A percentile compares a stretch with the other conserved stretches of the same genome.
These are phyloP conservation scores for Haemorhous mexicanus DNA, from an alignment of 2,113 vertebrate genomes.

Conservation along the genomic window DNA sequence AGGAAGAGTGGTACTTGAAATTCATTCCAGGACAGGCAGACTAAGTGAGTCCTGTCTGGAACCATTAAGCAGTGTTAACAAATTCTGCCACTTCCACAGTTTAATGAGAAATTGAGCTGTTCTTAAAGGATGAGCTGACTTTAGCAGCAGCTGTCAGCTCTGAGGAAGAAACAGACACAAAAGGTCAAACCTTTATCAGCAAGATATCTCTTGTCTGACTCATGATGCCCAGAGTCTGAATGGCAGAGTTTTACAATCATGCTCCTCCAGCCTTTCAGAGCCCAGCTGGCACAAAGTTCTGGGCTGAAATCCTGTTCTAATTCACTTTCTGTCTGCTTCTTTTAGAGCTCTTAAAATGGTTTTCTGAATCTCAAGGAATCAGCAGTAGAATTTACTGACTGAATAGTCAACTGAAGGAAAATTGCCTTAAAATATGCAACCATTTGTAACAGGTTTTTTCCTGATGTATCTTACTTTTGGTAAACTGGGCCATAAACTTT, in stretches of 20 bases:
- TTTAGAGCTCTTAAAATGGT: not conserved
- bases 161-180: not conserved
- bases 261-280: slow-evolving; percentile 12
- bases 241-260: not conserved
- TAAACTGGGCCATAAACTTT: not conserved
- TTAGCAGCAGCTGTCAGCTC: not conserved
- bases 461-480: not conserved
- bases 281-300: not conserved
- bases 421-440: not conserved
- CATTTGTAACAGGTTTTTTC: not conserved
- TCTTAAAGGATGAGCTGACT: not conserved
- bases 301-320: not conserved
- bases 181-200: slow-evolving; percentile 15
- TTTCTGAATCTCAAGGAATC: not conserved
- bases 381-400: not conserved
- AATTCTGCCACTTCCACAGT: not conserved
- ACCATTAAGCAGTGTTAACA: not conserved
- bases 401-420: not conserved
- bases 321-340: not conserved
- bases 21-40: not conserved
- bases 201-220: not conserved
- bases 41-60: not conserved
- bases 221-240: not conserved
- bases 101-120: not conserved
- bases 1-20: not conserved